A percentile compares a stretch with the other conserved stretches of the same genome.
These are phyloP conservation scores for Sorex maritimensis DNA, from an alignment of 2,797 vertebrate species.

Conservation along the genomic window DNA sequence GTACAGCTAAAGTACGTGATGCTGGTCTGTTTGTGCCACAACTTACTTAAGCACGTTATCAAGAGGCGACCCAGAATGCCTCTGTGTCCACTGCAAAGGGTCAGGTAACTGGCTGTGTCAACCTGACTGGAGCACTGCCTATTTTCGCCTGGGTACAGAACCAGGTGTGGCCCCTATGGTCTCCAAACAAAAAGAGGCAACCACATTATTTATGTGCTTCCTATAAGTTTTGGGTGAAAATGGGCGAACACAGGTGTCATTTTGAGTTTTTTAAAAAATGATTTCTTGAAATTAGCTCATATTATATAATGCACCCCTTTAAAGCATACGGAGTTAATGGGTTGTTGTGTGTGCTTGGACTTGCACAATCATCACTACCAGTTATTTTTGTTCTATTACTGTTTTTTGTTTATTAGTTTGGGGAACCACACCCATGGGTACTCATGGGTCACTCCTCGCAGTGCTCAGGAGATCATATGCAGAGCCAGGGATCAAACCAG, in stretches of 20 bases:
- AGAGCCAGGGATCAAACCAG: too few species aligned
- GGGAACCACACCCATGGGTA: too few species aligned
- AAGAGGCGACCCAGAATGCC: too few species aligned
- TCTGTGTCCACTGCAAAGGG: too few species aligned
- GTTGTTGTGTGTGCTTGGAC: neutral
- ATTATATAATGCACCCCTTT: neutral
- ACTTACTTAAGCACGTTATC: neutral
- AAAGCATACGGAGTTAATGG: neutral
- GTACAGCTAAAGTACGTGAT: neutral
- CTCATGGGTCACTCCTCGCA: too few species aligned
- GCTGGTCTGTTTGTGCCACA: neutral
- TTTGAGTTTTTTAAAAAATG: neutral
- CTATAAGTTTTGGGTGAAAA: neutral
- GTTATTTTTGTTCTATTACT: slow-evolving; percentile 3
- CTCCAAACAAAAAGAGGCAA: neutral
- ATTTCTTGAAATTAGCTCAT: slow-evolving; percentile 65
- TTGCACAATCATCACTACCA: neutral
- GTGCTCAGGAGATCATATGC: too few species aligned
- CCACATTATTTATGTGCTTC: slow-evolving; percentile 14
- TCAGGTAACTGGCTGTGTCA: too few species aligned
- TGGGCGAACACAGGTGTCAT: slow-evolving; percentile 40
- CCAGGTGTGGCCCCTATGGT: too few species aligned
- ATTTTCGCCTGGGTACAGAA: too few species aligned
- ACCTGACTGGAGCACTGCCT: too few species aligned
- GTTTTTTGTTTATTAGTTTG: too few species aligned